These are phyloP conservation scores for Temnothorax nylanderi DNA, from an alignment of 1,140 invertebrate species.

Conservation along the genomic window DNA sequence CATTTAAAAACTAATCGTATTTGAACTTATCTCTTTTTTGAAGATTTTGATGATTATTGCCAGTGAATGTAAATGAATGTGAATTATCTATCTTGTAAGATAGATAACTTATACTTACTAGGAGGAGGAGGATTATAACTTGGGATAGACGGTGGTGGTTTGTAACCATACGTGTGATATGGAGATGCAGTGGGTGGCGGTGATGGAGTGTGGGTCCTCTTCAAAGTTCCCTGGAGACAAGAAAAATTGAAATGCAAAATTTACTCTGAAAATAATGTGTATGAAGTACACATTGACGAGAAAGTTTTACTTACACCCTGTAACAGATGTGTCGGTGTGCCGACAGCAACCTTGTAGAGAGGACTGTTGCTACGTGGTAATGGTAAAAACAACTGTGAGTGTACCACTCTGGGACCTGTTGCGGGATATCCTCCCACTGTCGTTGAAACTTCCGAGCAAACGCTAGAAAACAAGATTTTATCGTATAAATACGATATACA, in stretches of 20 bases:
- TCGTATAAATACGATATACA: not conserved
- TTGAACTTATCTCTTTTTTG: constrained; percentile 19
- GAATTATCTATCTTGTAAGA: not conserved
- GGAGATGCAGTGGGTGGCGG: constrained; percentile 87
- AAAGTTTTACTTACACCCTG: constrained; percentile 77
- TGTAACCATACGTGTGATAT: constrained; percentile 87
- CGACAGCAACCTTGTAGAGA: constrained; percentile 84
- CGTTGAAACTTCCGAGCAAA: constrained; percentile 86
- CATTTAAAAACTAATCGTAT: not conserved
- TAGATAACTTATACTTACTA: constrained; percentile 83
- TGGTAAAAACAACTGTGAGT: constrained; percentile 86
- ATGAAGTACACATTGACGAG: not conserved
- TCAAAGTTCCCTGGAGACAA: constrained; percentile 85
- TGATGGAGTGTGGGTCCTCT: constrained; percentile 89
- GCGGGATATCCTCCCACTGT: constrained; percentile 85
- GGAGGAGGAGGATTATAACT: constrained; percentile 84
- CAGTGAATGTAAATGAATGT: not conserved
- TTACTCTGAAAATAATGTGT: not conserved
- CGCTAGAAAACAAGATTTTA: constrained; percentile 65
- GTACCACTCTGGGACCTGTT: constrained; percentile 80
- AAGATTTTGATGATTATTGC: not conserved
- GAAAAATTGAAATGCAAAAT: not conserved
- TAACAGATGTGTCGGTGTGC: constrained; percentile 83
- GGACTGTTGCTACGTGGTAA: constrained; percentile 81
- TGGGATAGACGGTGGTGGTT: constrained; percentile 83